Evolutionary conservation across 2,113 vertebrate genomes (phyloP).

Genomic region (Plotosus lineatus): DNA sequence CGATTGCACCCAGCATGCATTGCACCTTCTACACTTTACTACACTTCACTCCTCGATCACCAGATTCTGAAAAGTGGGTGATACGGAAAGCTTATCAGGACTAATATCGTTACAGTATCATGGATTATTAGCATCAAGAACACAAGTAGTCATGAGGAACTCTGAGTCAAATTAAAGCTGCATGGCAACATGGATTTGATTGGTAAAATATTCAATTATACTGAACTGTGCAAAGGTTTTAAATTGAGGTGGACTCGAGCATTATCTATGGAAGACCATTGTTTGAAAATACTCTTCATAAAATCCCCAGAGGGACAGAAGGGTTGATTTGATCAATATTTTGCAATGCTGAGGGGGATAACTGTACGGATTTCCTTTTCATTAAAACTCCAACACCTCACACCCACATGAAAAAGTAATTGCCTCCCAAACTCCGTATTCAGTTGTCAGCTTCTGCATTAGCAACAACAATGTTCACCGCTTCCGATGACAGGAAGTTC

Average conservation of each 20-base stretch:
- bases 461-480: no score
- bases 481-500: no score
- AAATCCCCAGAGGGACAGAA: no score
- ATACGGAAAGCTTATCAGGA: background rate
- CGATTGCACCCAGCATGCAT: constrained; percentile 57
- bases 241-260: background rate
- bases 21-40: constrained; percentile 26
- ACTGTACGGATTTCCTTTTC: no score
- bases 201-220: background rate
- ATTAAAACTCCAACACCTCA: no score
- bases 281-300: no score
- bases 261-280: no score
- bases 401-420: no score
- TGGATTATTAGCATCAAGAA: background rate
- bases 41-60: constrained; percentile 20
- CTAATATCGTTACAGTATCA: background rate
- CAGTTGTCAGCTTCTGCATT: no score
- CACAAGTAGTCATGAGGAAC: background rate
- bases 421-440: no score
- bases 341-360: no score
- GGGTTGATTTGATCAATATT: no score
- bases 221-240: background rate
- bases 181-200: background rate
- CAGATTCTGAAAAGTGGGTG: constrained; percentile 36
- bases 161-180: background rate